Evolutionary conservation across 2,888 invertebrate species (phyloP).

Genomic region (Oxyscelio sp.): DNA sequence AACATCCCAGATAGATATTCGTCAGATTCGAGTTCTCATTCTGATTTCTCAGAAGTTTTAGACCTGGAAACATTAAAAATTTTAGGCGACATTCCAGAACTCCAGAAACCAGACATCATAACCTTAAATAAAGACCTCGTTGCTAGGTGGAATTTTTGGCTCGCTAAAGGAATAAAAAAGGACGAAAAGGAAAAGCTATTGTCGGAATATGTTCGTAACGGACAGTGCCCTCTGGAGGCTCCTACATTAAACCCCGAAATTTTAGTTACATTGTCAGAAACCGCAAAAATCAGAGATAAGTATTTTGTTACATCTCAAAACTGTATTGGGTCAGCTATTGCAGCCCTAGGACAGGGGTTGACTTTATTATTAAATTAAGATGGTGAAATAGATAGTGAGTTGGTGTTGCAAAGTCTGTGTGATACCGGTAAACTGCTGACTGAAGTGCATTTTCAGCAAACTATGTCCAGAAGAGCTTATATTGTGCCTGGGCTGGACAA

Average conservation of each 20-base stretch:
- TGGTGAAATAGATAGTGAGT: not conserved
- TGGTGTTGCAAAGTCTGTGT: not conserved
- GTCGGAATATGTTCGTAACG: not conserved
- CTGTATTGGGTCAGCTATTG: not conserved
- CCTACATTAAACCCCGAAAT: constrained; percentile 19
- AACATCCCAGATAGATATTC: not conserved
- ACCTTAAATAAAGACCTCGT: constrained; percentile 2
- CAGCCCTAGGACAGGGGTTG: constrained; percentile 8
- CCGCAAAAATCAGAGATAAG: constrained; percentile 15
- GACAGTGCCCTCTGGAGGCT: not conserved
- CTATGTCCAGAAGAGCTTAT: not conserved
- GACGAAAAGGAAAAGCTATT: constrained; percentile 3
- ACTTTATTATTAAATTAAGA: not conserved
- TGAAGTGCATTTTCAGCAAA: not conserved
- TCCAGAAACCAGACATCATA: not conserved
- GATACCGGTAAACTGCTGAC: constrained; percentile 3
- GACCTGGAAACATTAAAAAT: constrained; percentile 13
- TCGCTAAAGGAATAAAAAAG: not conserved
- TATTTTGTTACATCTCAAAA: not conserved
- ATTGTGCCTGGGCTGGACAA: not conserved
- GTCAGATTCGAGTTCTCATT: not conserved
- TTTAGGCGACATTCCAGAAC: constrained; percentile 4
- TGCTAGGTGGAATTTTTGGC: constrained; percentile 12
- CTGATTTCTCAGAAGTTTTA: not conserved
- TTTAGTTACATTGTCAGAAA: not conserved